Evolutionary conservation across 64 coral and sea anemone genomes (phyloP), one percentile per base, ranked within the genome.

Genomic region (Stichodactyla helianthus): DNA sequence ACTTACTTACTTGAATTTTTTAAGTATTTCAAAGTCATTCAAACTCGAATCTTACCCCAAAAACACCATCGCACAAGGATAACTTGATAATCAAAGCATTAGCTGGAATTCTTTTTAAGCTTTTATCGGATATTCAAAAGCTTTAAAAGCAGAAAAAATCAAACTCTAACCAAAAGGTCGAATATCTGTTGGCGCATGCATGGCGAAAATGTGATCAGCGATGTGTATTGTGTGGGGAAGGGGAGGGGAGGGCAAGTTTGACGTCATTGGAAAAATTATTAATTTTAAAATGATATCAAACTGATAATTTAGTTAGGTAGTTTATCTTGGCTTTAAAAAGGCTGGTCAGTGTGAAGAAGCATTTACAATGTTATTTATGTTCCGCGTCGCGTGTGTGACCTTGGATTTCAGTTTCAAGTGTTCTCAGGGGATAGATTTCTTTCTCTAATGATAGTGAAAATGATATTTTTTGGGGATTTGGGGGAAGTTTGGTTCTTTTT

Each of bases 101-200:
- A 65, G 62, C 5, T 7, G 77, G 77, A 79, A 79, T 79, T 79
- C 20, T 14, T 31, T 16, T 50, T 18, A 79, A 79, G 50, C 26
- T 52, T 10, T 79, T 79, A 79, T 79, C 12, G 27, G 77, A 50
- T 50, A 25, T 79, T n/a, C 77, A 79, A 50, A 25, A 79, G 77
- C 77, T 52, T 3, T 4, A 25, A 79, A 79, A 50, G 12, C 3
- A 52, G 50, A 79, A 79, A 79, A 2, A 8, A 20, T 79, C 77
- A 79, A 52, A 50, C 28, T 52, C 77, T 79, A 31, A 79, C 1
- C 77, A 79, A 79, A 44, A 77, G 71, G 71, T 77, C 71, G 12
- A 77, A n/a, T 44, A n/a, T 77, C 71, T 50, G 77, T 79, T 79
- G 77, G 77, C 27, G 26, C 77, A 50, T 20, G 77, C 27, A 79